Conservation (phyloP, 2,113 vertebrate species). For the Poeciliopsis retropinna region DNA sequence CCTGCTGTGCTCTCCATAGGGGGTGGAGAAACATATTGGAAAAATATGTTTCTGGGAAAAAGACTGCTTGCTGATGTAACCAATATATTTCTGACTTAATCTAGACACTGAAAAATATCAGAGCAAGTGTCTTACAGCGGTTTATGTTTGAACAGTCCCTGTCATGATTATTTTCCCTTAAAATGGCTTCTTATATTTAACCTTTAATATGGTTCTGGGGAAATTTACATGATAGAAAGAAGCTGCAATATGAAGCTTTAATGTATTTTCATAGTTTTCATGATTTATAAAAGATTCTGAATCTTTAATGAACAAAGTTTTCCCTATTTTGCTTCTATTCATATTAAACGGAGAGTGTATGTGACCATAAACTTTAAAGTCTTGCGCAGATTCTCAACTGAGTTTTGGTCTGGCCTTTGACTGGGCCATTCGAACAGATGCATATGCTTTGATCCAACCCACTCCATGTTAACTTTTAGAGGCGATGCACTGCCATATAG, state of each 20-base stretch:
- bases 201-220: neutral
- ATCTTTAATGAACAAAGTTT: neutral
- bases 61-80: neutral
- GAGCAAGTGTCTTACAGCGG: neutral
- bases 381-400: too few species aligned
- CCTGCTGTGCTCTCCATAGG: neutral
- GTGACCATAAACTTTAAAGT: too few species aligned
- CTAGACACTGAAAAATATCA: neutral
- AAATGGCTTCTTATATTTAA: neutral
- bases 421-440: too few species aligned
- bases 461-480: too few species aligned
- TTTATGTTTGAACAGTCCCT: too few species aligned
- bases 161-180: neutral
- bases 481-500: too few species aligned
- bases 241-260: neutral
- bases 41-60: neutral
- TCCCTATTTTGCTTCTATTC: too few species aligned
- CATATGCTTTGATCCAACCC: too few species aligned
- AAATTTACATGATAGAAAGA: neutral
- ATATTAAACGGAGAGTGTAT: too few species aligned
- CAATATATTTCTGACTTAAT: neutral
- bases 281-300: neutral
- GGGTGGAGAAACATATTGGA: neutral
- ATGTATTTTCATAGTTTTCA: neutral
- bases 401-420: too few species aligned